Conservation (phyloP, 2,113 vertebrate genomes). For the Glaucidium brasilianum region DNA sequence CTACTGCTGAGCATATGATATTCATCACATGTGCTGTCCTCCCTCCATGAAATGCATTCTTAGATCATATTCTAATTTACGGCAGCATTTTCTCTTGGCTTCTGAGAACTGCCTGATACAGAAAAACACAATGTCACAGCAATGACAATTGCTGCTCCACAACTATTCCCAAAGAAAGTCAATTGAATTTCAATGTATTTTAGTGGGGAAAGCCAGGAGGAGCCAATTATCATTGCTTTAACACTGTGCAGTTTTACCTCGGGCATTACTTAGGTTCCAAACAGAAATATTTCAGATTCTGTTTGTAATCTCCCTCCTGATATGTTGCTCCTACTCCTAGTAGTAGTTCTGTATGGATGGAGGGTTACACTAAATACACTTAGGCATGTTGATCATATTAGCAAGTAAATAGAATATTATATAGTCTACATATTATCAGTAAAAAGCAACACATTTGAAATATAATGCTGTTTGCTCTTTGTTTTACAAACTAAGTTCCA, state of each 20-base stretch:
- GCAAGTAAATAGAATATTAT: background rate
- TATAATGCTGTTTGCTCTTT: background rate
- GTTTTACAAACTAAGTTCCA: background rate
- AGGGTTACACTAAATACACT: conserved; percentile 14
- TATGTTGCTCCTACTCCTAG: background rate
- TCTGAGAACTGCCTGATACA: conserved; percentile 1
- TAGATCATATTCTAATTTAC: conserved; percentile 33
- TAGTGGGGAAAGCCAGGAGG: conserved; percentile 61
- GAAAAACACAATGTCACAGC: conserved; percentile 67
- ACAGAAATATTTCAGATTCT: conserved; percentile 64
- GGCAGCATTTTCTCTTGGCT: conserved; percentile 14
- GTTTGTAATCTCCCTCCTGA: conserved; percentile 28
- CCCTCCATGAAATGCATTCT: background rate
- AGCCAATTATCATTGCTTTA: conserved; percentile 70
- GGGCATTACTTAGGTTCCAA: conserved; percentile 60
- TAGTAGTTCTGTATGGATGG: background rate
- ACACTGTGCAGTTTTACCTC: conserved; percentile 66
- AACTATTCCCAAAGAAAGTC: conserved; percentile 60
- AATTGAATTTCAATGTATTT: conserved; percentile 76
- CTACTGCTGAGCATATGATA: background rate
- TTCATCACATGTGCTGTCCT: background rate
- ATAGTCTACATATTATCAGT: background rate
- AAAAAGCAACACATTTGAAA: background rate
- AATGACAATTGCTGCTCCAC: conserved; percentile 69
- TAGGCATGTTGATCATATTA: background rate